Evolutionary conservation across 2,888 invertebrate genomes (phyloP).

Genomic region (Conomelus anceps): DNA sequence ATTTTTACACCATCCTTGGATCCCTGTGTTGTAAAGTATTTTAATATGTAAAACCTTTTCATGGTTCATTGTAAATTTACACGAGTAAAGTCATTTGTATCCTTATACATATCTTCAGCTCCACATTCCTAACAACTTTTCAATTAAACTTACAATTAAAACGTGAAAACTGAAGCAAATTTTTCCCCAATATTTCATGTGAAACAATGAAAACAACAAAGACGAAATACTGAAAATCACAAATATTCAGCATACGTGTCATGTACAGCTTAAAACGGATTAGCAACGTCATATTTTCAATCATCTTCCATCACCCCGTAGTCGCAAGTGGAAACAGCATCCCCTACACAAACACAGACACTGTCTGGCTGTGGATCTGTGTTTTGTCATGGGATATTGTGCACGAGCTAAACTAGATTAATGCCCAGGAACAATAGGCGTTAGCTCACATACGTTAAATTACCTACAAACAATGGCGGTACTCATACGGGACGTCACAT

Average conservation of each 20-base stretch:
- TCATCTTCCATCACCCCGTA: neutral
- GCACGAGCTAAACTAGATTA: neutral
- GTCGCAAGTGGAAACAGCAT: neutral
- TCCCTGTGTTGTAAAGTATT: too few relatives aligned
- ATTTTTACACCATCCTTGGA: too few relatives aligned
- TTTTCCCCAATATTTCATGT: too few relatives aligned
- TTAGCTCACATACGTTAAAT: neutral
- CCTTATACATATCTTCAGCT: too few relatives aligned
- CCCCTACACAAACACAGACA: neutral
- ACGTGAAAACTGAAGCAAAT: too few relatives aligned
- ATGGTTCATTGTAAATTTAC: too few relatives aligned
- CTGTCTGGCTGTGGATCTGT: neutral
- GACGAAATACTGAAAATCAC: neutral
- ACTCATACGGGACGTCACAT: neutral
- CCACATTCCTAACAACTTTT: too few relatives aligned
- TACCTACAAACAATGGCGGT: neutral
- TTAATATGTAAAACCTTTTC: too few relatives aligned
- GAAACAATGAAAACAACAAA: too few relatives aligned
- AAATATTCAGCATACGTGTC: neutral
- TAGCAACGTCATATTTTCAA: neutral
- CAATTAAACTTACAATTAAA: too few relatives aligned
- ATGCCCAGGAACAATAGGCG: neutral
- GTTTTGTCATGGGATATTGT: neutral
- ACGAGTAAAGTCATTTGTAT: too few relatives aligned
- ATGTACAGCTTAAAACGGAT: neutral